Evolutionary conservation across 1,140 invertebrate species (phyloP), one percentile per base, ranked within the genome.

Genomic region (Drosophila trapezifrons): DNA sequence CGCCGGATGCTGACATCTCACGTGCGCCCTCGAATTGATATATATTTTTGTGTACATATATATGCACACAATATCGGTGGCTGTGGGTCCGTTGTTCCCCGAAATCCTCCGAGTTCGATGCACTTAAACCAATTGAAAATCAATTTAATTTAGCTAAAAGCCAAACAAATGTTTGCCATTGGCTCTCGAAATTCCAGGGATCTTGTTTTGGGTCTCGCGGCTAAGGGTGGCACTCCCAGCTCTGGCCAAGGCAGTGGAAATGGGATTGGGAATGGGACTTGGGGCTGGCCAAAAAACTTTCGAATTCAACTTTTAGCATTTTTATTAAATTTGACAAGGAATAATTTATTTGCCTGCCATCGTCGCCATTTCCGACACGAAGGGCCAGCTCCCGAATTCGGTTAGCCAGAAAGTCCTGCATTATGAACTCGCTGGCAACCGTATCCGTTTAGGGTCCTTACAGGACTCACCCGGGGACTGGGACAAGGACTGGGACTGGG

Each of bases 101-200:
- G 15, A 3, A 52, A 37, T 35, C 35, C 29, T 13, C 9, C 49
- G 55, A 56, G 58, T 69, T 83, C 51, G 59, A 25, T 69, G 76
- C 84, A 87, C 83, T 87, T 79, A 77, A 83, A 74, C 65, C 84
- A 80, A 87, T 87, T 89, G 85, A 72, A 89, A 87, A 80, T 84
- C 76, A 78, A 87, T 80, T 87, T 83, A 64, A 87, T 87, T 84
- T 84, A 87, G 80, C 73, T 87, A 84, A 84, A 84, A 89, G 84
- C 83, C 70, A 66, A 71, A 77, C 76, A 83, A 86, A 80, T 87
- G 79, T 85, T 76, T 73, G 49, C 65, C 57, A 37, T 65, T 77
- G 52, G 49, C 46, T 46, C 25, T 29, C 17, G 29, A 18, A 57
- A 66, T 58, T 20, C 60, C 42, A 71, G 35, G 32, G 40, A 49